A percentile compares a stretch with the other conserved stretches of the same genome.
Evolutionary conservation across 2,888 invertebrate species (phyloP).

Genomic region (Zeuzera pyrina): DNA sequence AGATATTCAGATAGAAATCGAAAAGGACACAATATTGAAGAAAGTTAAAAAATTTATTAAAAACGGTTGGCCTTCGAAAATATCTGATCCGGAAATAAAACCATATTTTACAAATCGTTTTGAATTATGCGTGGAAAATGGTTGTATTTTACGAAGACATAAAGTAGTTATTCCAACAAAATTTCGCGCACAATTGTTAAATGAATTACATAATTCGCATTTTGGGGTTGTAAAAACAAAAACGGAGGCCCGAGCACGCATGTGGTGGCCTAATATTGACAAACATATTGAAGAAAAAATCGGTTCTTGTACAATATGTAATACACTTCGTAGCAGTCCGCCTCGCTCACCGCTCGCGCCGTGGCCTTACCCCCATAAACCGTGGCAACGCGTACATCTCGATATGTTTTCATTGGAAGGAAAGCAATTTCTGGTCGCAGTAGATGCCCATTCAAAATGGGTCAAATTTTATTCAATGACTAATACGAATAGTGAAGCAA

Average conservation of each 20-base stretch:
- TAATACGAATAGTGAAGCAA: constrained; percentile 2
- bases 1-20: background rate
- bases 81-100: background rate
- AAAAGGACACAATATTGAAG: background rate
- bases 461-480: constrained; percentile 11
- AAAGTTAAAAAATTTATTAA: constrained; percentile 1
- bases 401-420: constrained; percentile 9
- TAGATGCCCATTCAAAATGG: constrained; percentile 10
- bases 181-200: constrained; percentile 9
- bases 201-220: constrained; percentile 11
- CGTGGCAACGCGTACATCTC: constrained; percentile 9
- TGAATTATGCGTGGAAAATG: constrained; percentile 3
- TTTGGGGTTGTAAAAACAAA: constrained; percentile 15
- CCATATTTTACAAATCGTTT: constrained; percentile 3
- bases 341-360: constrained; percentile 9
- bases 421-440: constrained; percentile 8
- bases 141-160: constrained; percentile 9
- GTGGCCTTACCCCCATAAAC: constrained; percentile 8
- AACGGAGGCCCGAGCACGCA: constrained; percentile 7
- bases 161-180: constrained; percentile 4
- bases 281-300: constrained; percentile 9
- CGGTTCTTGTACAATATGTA: no score
- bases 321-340: constrained; percentile 6
- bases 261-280: constrained; percentile 14
- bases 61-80: constrained; percentile 3